Percentiles rank a stretch among this genome's conserved stretches.
phyloP scores from a whole-genome alignment of 2,797 vertebrate species.

The Xerus rutilus region DNA sequence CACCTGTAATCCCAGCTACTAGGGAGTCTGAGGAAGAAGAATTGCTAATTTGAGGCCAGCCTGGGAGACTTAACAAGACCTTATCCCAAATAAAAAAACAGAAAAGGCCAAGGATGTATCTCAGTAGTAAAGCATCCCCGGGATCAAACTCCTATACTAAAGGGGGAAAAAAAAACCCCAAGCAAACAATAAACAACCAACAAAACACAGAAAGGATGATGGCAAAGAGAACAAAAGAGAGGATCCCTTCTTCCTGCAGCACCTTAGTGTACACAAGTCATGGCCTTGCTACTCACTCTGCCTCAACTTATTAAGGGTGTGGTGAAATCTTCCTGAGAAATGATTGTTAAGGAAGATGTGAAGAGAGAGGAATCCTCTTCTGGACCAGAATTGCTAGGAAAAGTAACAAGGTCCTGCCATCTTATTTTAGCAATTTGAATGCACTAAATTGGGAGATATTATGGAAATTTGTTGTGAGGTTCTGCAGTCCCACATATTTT shows the following conservation, averaged over 20 bases:
- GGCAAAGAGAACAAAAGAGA: neutral
- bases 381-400: neutral
- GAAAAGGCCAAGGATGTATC: no score
- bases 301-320: no score
- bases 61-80: no score
- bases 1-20: no score
- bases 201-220: neutral
- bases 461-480: neutral
- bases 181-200: no score
- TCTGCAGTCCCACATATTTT: neutral
- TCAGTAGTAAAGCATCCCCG: no score
- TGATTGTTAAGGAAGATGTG: neutral
- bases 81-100: no score
- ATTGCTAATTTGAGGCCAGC: no score
- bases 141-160: no score
- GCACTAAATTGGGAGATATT: neutral
- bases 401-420: neutral
- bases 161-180: no score
- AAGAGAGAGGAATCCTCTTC: neutral
- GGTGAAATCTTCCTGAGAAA: neutral
- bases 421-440: neutral
- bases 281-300: neutral
- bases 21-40: no score
- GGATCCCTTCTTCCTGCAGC: neutral
- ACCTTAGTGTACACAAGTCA: rapidly evolving